Conservation (phyloP, 2,888 invertebrate genomes). For the Chrysolina americana region DNA sequence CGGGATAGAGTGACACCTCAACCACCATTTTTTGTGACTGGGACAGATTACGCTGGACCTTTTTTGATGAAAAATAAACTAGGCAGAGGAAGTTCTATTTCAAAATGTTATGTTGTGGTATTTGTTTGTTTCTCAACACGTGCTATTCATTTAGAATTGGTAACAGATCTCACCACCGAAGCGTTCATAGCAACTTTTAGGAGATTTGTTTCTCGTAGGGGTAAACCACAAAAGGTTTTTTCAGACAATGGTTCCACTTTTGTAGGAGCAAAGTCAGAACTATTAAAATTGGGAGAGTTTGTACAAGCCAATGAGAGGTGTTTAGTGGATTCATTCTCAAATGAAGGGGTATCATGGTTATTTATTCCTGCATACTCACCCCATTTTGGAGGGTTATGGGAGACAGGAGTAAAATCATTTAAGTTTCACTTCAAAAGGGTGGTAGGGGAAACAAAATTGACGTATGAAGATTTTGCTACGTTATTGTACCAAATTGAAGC, state of each 20-base stretch:
- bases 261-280: conserved; percentile 25
- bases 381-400: conserved; percentile 62
- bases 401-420: conserved; percentile 57
- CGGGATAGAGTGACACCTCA: conserved; percentile 9
- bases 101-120: conserved; percentile 38
- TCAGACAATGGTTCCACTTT: conserved; percentile 38
- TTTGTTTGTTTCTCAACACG: conserved; percentile 17
- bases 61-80: conserved; percentile 30
- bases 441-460: conserved; percentile 50
- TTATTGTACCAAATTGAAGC: conserved; percentile 59
- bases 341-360: conserved; percentile 16
- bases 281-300: conserved; percentile 9
- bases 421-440: conserved; percentile 59
- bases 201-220: conserved; percentile 23
- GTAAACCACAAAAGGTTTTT: conserved; percentile 21
- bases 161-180: conserved; percentile 10
- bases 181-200: conserved; percentile 24
- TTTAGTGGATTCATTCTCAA: neutral
- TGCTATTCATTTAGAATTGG: conserved; percentile 21
- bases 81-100: conserved; percentile 25
- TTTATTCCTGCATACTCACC: conserved; percentile 54
- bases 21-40: conserved; percentile 9
- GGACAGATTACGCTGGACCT: conserved; percentile 44
- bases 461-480: conserved; percentile 59
- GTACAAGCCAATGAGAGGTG: neutral